Base-by-base conservation (phyloP, 2,888 invertebrate species). In the Erebia epiphron region DNA sequence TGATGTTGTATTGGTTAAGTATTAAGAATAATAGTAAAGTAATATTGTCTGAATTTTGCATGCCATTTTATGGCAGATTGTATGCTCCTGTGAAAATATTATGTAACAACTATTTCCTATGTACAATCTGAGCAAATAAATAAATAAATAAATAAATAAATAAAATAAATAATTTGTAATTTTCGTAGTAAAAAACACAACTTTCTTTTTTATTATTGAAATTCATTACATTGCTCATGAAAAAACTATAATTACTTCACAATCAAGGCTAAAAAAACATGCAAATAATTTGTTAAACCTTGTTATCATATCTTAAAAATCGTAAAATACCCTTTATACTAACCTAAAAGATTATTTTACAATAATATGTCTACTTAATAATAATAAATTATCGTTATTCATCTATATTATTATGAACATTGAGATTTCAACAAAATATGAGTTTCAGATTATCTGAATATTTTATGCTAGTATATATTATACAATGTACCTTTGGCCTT, bases 401-500 rank as follows among this genome's bases (percentile, higher is more conserved):
- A 58, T n/a, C 57, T 66, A 56, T 43, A 54, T 14, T 43, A 14
- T 21, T 57, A 46, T 57, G 8, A 56, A 66, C 46, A 67, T 46
- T 16, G 58, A 49, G 46, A 49, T 26, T 46, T 58, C 43, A 46
- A 60, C 21, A 67, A 50, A 52, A 16, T 49, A 46, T 50, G 10
- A 50, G 58, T 50, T 49, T 58, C 14, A 43, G 41, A 66, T 67
- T 60, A 9, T 50, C 13, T 61, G 13, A 18, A 41, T 66, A 21
- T 56, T 70, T 75, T 67, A 66, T 70, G 41, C 69, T 75, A 75
- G 58, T 79, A 80, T 79, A 80, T 82, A 58, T 81, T 82, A 58
- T 81, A 82, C 80, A 82, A 65, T 73, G 73, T 77, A 69, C 49
- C 68, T 80, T 80, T 80, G 81, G 81, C 80, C 79, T 80, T 77